A percentile compares a stretch with the other conserved stretches of the same genome.
These are phyloP conservation scores for Leucania comma DNA, from an alignment of 2,888 invertebrate species.

Conservation along the genomic window DNA sequence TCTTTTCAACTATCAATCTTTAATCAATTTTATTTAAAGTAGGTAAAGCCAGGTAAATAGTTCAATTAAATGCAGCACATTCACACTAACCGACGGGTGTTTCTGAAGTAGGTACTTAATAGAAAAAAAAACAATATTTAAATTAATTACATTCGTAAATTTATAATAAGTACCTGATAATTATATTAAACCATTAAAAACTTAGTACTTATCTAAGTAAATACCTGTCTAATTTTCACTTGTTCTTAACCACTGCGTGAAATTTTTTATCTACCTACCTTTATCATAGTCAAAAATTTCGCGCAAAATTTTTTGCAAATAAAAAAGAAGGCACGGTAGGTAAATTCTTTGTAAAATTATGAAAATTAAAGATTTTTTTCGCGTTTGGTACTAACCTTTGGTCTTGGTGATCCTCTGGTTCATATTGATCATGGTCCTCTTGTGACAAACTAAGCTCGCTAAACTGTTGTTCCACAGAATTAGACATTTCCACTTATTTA, in stretches of 20 bases:
- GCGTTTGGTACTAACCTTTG: conserved; percentile 87
- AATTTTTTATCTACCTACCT: no score
- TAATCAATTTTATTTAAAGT: neutral
- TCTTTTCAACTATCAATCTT: neutral
- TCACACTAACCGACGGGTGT: neutral
- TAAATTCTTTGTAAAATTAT: neutral
- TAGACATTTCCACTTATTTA: conserved; percentile 80
- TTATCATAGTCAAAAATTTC: no score
- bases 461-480: conserved; percentile 92
- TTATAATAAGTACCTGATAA: no score
- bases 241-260: no score
- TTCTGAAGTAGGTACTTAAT: neutral
- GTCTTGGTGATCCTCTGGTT: conserved; percentile 91
- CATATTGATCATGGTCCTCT: conserved; percentile 94
- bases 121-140: neutral
- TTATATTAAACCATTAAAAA: no score
- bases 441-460: conserved; percentile 93
- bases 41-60: neutral
- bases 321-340: neutral
- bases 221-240: no score
- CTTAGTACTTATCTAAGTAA: no score
- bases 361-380: neutral
- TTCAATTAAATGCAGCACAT: neutral
- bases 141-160: neutral
- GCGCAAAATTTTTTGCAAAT: neutral